Base-by-base conservation (phyloP, 1,140 invertebrate species). In the Mamestra configurata region DNA sequence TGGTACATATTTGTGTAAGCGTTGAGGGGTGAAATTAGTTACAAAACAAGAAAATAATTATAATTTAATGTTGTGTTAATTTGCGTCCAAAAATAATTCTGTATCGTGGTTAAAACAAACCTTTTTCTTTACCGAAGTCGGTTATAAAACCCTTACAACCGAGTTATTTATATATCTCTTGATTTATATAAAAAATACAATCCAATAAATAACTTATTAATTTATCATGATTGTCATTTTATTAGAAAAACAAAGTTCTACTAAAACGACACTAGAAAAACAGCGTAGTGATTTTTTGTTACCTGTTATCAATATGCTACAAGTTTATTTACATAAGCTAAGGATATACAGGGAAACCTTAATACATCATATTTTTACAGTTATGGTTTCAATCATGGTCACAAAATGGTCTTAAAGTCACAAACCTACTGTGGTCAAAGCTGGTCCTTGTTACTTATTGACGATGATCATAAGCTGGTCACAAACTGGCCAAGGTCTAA, bases 311-410 rank as follows among this genome's bases (percentile, higher is more conserved):
- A 61, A 35, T n/a, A 61, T 5, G 27, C 22, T 20, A 40, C 22
- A 46, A 46, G 13, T 46, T 22, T 46, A 55, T 55, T 55, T 55
- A 55, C 3, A 55, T 55, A 49, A 49, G 64, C 64, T 27, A 49
- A 46, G 37, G 64, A 20, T 49, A 24, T 68, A 68, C 64, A 68
- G 64, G 64, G 64, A 66, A 20, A 13, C n/a, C 31, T 61, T 31
- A n/a, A 55, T 24, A 57, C 55, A 15, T 3, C 22, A 24, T 31
- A 57, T 13, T 57, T 27, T 55, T 55, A 8, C 55, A 55, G 0
- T 31, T 27, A 57, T 15, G 24, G 27, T 4, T 13, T 57, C 3
- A 10, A 15, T 57, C 10, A 4, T 7, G 13, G 22, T 57, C 24
- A 27, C 24, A 27, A 57, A 57, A 27, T 24, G 6, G 43, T 46